Conservation (phyloP, 2,113 vertebrate genomes). For the Pygoscelis antarcticus region DNA sequence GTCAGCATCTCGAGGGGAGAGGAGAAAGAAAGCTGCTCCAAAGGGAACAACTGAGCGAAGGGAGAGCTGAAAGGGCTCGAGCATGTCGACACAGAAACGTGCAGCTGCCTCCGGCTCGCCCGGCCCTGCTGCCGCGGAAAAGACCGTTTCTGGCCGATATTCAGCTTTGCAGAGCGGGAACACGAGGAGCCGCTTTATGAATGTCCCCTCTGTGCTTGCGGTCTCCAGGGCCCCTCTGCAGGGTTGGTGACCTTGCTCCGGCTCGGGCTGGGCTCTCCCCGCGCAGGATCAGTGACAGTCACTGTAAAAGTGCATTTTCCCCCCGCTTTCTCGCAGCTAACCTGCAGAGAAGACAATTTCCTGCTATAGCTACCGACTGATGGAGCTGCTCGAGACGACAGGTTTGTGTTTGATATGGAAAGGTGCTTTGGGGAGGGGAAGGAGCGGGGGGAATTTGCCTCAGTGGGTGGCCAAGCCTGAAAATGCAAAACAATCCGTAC, state of each 20-base stretch:
- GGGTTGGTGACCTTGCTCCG: background rate
- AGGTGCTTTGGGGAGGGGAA: background rate
- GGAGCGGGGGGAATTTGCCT: background rate
- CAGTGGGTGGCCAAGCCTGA: background rate
- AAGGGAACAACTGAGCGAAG: too few relatives aligned
- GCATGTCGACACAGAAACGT: rapidly evolving
- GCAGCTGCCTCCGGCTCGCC: background rate
- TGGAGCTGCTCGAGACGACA: rapidly evolving
- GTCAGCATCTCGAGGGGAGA: background rate
- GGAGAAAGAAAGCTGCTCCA: background rate
- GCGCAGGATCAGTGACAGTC: rapidly evolving
- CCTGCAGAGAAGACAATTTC: background rate
- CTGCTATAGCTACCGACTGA: background rate
- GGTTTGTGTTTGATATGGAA: background rate
- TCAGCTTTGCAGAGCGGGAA: background rate
- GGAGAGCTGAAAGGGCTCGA: background rate
- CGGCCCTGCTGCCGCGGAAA: background rate
- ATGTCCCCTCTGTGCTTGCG: background rate
- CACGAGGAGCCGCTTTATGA: background rate
- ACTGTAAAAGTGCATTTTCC: rapidly evolving
- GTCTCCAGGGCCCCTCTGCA: background rate
- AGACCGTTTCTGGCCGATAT: background rate
- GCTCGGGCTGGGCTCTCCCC: background rate
- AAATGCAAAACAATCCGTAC: background rate
- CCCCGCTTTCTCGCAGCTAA: background rate